phyloP scores from a whole-genome alignment of 1,140 invertebrate genomes.

The Aphelinus atriplicis region DNA sequence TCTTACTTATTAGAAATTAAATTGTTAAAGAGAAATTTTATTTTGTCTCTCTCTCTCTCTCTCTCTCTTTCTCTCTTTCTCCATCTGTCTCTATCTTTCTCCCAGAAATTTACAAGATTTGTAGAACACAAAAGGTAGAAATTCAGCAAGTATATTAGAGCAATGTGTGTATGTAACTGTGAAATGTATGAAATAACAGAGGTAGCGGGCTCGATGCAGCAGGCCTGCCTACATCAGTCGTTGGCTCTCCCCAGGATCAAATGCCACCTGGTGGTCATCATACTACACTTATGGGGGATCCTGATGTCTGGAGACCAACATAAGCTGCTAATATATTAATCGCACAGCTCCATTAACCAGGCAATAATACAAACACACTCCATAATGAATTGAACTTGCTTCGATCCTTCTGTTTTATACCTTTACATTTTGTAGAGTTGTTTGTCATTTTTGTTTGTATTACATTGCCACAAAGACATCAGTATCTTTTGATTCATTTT shows the following conservation, averaged over 20 bases:
- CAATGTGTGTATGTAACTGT: slow-evolving; percentile 12
- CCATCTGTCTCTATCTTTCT: too few species aligned
- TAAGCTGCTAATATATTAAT: slow-evolving; percentile 72
- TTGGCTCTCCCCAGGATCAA: slow-evolving; percentile 71
- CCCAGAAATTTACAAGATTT: background rate
- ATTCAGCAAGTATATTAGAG: background rate
- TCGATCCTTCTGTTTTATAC: slow-evolving; percentile 22
- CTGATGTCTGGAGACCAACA: slow-evolving; percentile 88
- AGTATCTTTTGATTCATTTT: background rate
- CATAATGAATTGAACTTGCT: slow-evolving; percentile 14
- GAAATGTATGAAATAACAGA: slow-evolving; percentile 66
- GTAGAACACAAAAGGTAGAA: background rate
- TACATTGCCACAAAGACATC: background rate
- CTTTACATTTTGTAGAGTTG: slow-evolving; percentile 18
- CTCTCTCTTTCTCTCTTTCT: too few species aligned
- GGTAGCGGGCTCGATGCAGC: slow-evolving; percentile 84
- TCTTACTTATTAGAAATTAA: too few species aligned
- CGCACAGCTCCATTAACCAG: slow-evolving; percentile 62
- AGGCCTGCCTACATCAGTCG: slow-evolving; percentile 76
- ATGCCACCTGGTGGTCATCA: slow-evolving; percentile 74
- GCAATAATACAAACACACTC: slow-evolving; percentile 58
- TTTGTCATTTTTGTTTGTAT: background rate
- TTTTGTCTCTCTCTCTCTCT: too few species aligned
- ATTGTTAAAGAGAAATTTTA: too few species aligned
- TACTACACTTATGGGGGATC: slow-evolving; percentile 87